phyloP scores from a whole-genome alignment of 2,113 vertebrate genomes.

The Amia ocellicauda region DNA sequence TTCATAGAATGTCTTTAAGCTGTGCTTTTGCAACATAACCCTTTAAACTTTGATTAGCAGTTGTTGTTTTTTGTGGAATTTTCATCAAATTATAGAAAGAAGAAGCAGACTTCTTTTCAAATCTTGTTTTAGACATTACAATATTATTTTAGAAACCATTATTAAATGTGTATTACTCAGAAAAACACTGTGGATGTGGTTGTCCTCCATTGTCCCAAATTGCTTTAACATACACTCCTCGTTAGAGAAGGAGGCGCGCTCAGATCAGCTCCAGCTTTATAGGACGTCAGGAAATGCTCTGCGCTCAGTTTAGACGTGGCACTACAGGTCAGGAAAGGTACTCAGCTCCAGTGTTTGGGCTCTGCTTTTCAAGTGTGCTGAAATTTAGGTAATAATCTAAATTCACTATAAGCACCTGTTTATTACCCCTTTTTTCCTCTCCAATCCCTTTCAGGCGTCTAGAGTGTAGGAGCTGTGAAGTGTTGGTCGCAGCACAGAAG shows the following conservation, averaged over 20 bases:
- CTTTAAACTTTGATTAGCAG: too few relatives aligned
- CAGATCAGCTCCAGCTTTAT: background rate
- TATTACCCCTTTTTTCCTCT: background rate
- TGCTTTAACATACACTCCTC: too few relatives aligned
- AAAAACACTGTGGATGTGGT: too few relatives aligned
- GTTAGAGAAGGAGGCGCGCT: background rate
- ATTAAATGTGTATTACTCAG: too few relatives aligned
- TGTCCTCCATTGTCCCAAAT: too few relatives aligned
- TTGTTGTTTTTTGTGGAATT: too few relatives aligned
- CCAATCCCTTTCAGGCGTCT: background rate
- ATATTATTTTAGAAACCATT: too few relatives aligned
- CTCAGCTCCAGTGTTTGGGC: background rate
- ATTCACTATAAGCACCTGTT: background rate
- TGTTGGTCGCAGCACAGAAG: background rate
- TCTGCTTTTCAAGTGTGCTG: background rate
- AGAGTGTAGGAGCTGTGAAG: background rate
- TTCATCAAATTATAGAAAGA: too few relatives aligned
- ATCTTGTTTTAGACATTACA: too few relatives aligned
- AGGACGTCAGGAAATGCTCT: slow-evolving; percentile 4
- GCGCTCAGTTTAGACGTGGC: background rate
- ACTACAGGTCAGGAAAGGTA: background rate
- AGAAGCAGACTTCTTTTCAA: too few relatives aligned
- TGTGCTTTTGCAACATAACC: too few relatives aligned
- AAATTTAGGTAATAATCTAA: background rate
- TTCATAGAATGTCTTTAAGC: too few relatives aligned